A percentile compares a stretch with the other conserved stretches of the same genome.
These are phyloP conservation scores for Denticeps clupeoides DNA, from an alignment of 2,797 vertebrate species.

Conservation along the genomic window DNA sequence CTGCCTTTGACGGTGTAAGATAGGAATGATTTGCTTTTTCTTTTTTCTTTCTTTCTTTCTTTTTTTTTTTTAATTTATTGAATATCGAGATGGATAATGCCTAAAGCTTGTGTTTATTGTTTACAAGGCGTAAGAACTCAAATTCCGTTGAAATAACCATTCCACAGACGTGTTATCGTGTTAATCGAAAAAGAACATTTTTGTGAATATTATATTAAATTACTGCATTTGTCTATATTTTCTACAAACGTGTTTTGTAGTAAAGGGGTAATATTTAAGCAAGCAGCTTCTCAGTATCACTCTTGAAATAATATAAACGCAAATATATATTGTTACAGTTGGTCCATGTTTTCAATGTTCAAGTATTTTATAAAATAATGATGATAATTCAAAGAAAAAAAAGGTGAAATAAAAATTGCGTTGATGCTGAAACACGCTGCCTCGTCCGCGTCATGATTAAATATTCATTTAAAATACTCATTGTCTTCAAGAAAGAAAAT, in stretches of 20 bases:
- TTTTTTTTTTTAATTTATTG: slow-evolving; percentile 33
- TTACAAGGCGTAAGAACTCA: slow-evolving; percentile 7
- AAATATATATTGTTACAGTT: slow-evolving; percentile 16
- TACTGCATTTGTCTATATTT: slow-evolving; percentile 52
- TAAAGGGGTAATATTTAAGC: slow-evolving; percentile 17
- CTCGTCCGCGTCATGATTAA: slow-evolving; percentile 72
- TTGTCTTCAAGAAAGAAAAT: slow-evolving; percentile 85
- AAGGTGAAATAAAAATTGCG: slow-evolving; percentile 16
- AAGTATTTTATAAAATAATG: slow-evolving; percentile 20
- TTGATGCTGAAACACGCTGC: slow-evolving; percentile 40
- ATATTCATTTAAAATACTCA: slow-evolving; percentile 67
- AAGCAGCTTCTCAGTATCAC: slow-evolving; percentile 11
- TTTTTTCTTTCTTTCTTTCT: slow-evolving; percentile 19
- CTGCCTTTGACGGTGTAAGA: no score
- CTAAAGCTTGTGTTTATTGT: slow-evolving; percentile 25
- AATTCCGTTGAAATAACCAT: slow-evolving; percentile 25
- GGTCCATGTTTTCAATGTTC: slow-evolving; percentile 5
- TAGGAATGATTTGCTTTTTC: slow-evolving; percentile 15
- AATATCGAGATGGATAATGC: slow-evolving; percentile 18
- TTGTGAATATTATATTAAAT: slow-evolving; percentile 59
- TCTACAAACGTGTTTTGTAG: slow-evolving; percentile 31
- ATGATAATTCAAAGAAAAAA: no score
- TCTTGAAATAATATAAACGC: slow-evolving; percentile 18
- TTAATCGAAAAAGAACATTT: slow-evolving; percentile 30
- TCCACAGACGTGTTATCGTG: slow-evolving; percentile 25